phyloP scores from a whole-genome alignment of 2,888 invertebrate genomes.

The Congeria kusceri region DNA sequence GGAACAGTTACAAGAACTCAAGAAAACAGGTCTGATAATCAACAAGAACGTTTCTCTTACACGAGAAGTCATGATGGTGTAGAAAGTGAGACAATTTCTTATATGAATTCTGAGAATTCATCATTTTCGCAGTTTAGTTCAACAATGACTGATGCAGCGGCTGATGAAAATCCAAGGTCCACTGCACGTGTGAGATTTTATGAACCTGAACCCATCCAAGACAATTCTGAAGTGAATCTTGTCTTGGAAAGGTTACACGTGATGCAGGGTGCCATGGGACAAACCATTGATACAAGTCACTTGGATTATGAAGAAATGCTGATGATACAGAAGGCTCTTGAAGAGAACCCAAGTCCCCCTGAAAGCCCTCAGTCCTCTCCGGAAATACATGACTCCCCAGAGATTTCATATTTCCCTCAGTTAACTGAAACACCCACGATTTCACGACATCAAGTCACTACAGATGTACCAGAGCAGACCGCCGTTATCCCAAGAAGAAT shows the following conservation, averaged over 20 bases:
- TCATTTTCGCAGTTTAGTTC: neutral
- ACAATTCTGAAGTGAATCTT: conserved; percentile 33
- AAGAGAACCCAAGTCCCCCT: conserved; percentile 60
- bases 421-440: neutral
- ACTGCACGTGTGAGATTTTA: neutral
- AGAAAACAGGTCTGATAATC: conserved; percentile 5
- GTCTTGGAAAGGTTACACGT: conserved; percentile 38
- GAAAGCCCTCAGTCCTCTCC: conserved; percentile 19
- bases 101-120: neutral
- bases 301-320: conserved; percentile 55
- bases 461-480: neutral
- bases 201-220: conserved; percentile 4
- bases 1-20: conserved; percentile 11
- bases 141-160: neutral
- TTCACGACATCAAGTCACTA: neutral
- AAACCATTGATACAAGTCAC: conserved; percentile 44
- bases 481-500: neutral
- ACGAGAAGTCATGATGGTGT: neutral
- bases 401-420: neutral
- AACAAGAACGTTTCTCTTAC: conserved; percentile 7
- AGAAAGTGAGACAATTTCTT: neutral
- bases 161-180: neutral
- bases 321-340: conserved; percentile 58
- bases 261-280: conserved; percentile 26
- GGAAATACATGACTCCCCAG: neutral